phyloP scores from a whole-genome alignment of 2,888 invertebrate genomes.

The Eristalis arbustorum region DNA sequence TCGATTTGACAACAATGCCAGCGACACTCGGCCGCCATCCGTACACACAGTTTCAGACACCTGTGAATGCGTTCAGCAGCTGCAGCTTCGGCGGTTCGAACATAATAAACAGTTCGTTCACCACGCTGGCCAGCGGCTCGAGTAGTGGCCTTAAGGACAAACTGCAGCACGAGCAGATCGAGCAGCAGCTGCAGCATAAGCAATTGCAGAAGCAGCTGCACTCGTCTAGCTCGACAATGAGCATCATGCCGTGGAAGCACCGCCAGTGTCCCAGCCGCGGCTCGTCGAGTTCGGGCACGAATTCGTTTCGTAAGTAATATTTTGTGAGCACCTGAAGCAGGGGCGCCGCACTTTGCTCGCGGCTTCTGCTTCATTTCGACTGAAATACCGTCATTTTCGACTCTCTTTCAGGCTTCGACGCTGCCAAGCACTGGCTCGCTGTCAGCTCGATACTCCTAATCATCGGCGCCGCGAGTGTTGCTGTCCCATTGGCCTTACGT shows the following conservation, averaged over 20 bases:
- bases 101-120: conserved; percentile 74
- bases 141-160: conserved; percentile 78
- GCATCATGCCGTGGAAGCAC: conserved; percentile 80
- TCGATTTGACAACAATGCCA: conserved; percentile 58
- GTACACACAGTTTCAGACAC: conserved; percentile 77
- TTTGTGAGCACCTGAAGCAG: neutral
- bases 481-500: conserved; percentile 89
- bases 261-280: conserved; percentile 80
- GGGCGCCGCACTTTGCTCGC: no score
- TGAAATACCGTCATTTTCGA: neutral
- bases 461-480: conserved; percentile 90
- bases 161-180: conserved; percentile 74
- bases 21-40: conserved; percentile 73
- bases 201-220: conserved; percentile 76
- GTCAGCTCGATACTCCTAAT: conserved; percentile 88
- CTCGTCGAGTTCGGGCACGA: conserved; percentile 80
- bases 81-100: conserved; percentile 72
- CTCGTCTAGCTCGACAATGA: conserved; percentile 75
- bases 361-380: neutral
- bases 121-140: conserved; percentile 75
- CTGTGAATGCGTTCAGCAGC: conserved; percentile 69
- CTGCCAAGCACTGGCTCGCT: conserved; percentile 87
- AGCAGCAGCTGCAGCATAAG: conserved; percentile 71
- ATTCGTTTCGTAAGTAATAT: conserved; percentile 79
- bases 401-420: conserved; percentile 81